These are phyloP conservation scores for Molorchus minor DNA, from an alignment of 2,888 invertebrate genomes.

Conservation along the genomic window DNA sequence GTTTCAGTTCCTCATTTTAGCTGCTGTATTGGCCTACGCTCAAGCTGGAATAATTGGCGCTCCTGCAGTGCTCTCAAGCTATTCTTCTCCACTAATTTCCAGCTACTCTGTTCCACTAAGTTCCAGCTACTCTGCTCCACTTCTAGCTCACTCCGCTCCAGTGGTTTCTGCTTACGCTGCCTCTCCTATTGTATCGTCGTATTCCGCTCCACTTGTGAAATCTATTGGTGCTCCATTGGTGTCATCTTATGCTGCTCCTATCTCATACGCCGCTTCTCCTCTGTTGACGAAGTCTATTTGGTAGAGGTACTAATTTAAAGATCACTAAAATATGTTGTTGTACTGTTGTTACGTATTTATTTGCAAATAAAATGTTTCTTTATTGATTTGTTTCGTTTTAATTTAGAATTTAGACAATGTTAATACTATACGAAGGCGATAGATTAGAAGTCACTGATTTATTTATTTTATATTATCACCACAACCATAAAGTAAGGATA, in stretches of 20 bases:
- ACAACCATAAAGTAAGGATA: no score
- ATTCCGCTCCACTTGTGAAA: constrained; percentile 15
- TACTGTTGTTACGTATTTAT: neutral
- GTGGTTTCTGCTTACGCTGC: constrained; percentile 54
- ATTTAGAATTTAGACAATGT: no score
- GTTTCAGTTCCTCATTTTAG: constrained; percentile 65
- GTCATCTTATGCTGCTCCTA: neutral
- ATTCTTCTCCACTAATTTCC: constrained; percentile 46
- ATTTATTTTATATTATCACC: no score
- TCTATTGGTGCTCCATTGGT: constrained; percentile 10
- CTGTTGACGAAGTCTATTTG: neutral
- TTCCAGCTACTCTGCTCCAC: constrained; percentile 62
- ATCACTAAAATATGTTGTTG: neutral
- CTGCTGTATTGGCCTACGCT: constrained; percentile 69
- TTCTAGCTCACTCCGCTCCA: constrained; percentile 62
- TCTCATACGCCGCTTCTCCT: neutral
- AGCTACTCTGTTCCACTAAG: constrained; percentile 68
- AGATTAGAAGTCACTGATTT: no score
- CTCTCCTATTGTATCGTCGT: neutral
- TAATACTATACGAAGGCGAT: no score
- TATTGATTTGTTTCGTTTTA: no score
- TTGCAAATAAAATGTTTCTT: neutral
- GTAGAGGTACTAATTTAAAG: neutral
- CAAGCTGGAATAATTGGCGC: constrained; percentile 67
- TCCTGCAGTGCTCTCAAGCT: constrained; percentile 38